Percentiles rank a stretch among this genome's conserved stretches.
phyloP scores from a whole-genome alignment of 1,140 invertebrate species.

The Camponotus floridanus region DNA sequence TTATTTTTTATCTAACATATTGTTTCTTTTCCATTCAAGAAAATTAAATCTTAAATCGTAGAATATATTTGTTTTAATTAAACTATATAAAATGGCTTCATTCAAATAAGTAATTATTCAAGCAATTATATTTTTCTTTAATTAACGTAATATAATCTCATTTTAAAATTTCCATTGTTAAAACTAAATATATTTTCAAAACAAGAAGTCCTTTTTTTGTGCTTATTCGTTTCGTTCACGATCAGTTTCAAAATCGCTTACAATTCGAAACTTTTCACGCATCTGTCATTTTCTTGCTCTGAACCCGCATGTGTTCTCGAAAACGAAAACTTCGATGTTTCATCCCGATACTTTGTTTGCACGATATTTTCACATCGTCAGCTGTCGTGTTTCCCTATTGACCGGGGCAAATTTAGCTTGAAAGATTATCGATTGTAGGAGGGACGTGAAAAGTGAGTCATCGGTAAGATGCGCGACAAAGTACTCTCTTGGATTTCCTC shows the following conservation, averaged over 20 bases:
- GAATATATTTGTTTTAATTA: too few species aligned
- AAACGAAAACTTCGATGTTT: neutral
- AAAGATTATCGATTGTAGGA: constrained; percentile 18
- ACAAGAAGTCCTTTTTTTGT: too few species aligned
- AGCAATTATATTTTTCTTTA: too few species aligned
- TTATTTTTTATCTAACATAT: too few species aligned
- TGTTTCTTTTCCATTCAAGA: too few species aligned
- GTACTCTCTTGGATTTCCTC: constrained; percentile 58
- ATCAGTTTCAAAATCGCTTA: neutral
- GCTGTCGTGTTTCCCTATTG: constrained; percentile 56
- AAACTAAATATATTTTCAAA: too few species aligned
- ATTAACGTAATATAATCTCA: too few species aligned
- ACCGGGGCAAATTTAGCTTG: neutral
- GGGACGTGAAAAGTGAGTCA: constrained; percentile 66
- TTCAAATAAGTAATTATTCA: too few species aligned
- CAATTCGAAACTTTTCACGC: constrained; percentile 40
- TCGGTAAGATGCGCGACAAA: constrained; percentile 30
- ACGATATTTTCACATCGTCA: constrained; percentile 41
- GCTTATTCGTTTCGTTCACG: neutral
- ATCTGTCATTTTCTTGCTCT: constrained; percentile 47
- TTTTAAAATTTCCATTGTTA: too few species aligned
- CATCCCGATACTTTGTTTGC: neutral
- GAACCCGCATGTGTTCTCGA: constrained; percentile 32
- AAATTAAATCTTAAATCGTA: too few species aligned
- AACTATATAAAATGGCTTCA: too few species aligned